Conservation (phyloP, 2,888 invertebrate species). For the Dolomedes plantarius region DNA sequence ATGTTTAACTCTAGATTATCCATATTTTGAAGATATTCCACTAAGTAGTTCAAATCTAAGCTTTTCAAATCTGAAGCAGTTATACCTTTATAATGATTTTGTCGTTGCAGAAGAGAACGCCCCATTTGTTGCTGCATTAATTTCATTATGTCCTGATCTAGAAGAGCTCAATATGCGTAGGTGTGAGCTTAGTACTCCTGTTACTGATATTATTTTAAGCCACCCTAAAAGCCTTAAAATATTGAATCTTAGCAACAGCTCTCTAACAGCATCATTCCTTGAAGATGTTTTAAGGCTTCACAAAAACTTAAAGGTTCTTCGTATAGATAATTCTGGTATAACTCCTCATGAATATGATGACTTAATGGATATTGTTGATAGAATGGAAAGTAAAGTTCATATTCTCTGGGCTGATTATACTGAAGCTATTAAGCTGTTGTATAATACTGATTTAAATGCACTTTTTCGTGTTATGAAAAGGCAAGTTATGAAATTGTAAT, state of each 20-base stretch:
- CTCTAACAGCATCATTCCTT: constrained; percentile 33
- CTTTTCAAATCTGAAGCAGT: constrained; percentile 34
- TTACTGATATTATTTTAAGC: constrained; percentile 30
- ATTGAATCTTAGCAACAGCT: constrained; percentile 51
- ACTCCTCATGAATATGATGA: constrained; percentile 51
- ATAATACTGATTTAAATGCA: constrained; percentile 23
- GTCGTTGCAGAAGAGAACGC: constrained; percentile 23
- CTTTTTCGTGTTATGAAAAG: constrained; percentile 15
- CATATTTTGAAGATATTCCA: constrained; percentile 23
- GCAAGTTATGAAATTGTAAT: constrained; percentile 54
- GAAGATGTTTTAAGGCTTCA: constrained; percentile 34
- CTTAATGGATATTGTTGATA: constrained; percentile 56
- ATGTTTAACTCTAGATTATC: constrained; percentile 26
- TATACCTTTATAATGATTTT: constrained; percentile 28
- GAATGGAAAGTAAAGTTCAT: constrained; percentile 37
- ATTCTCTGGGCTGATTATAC: constrained; percentile 57
- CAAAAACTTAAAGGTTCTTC: constrained; percentile 16
- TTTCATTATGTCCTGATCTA: constrained; percentile 49
- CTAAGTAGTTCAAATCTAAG: not conserved
- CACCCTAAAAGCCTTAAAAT: constrained; percentile 34
- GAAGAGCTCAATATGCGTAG: constrained; percentile 37
- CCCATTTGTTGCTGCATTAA: constrained; percentile 16
- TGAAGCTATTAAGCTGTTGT: constrained; percentile 50
- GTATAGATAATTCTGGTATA: constrained; percentile 52
- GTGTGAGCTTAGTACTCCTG: constrained; percentile 32